Evolutionary conservation across 2,113 vertebrate species (phyloP).

Genomic region (Ceuthmochares aereus): DNA sequence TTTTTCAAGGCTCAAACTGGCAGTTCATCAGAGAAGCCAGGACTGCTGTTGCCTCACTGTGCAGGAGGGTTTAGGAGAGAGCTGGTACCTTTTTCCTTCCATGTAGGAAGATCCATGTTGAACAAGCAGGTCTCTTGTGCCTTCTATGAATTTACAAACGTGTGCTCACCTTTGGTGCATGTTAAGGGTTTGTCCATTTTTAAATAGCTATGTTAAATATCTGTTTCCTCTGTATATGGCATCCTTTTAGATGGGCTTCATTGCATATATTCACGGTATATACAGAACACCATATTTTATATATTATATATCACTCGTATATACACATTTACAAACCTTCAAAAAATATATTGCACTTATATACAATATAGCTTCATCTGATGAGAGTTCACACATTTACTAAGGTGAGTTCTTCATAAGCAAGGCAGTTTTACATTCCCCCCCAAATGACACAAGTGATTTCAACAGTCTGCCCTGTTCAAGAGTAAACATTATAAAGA

Average conservation of each 20-base stretch:
- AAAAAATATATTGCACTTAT: constrained; percentile 81
- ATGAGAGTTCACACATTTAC: constrained; percentile 48
- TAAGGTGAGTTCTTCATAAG: constrained; percentile 72
- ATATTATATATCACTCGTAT: constrained; percentile 76
- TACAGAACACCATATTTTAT: constrained; percentile 66
- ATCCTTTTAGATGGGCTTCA: constrained; percentile 47
- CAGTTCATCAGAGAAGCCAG: not conserved
- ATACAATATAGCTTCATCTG: constrained; percentile 73
- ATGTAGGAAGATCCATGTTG: not conserved
- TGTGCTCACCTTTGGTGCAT: constrained; percentile 24
- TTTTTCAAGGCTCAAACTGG: not conserved
- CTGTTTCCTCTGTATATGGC: constrained; percentile 20
- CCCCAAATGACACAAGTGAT: constrained; percentile 16
- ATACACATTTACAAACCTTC: constrained; percentile 84
- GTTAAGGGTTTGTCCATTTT: constrained; percentile 14
- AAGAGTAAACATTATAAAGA: constrained; percentile 59
- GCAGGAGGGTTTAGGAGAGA: not conserved
- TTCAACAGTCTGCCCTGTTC: constrained; percentile 35
- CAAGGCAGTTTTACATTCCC: constrained; percentile 58
- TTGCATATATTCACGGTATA: constrained; percentile 47
- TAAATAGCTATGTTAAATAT: constrained; percentile 57
- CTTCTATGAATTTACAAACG: not conserved
- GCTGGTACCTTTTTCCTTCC: not conserved
- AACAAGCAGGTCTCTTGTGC: not conserved
- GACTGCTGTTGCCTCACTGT: not conserved